Base-by-base conservation (phyloP, 2,888 invertebrate genomes). In the Phengaris alcon region DNA sequence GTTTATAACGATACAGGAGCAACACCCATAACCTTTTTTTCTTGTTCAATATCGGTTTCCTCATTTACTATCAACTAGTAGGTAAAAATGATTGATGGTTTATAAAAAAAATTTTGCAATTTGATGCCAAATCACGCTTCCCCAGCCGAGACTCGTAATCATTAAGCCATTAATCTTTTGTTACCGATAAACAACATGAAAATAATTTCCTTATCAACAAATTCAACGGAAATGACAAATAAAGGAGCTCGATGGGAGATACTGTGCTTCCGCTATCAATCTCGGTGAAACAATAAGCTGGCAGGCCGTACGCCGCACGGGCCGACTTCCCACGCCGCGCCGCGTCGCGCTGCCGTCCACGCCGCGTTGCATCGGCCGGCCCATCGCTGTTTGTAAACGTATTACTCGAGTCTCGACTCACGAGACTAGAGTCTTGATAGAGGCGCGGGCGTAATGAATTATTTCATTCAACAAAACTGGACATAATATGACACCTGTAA, bases 191-290 rank as follows among this genome's bases (percentile, higher is more conserved):
- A 75, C 75, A 77, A 76, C 76, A 81, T 80, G 64, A 35, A 75
- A 46, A 59, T 57, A 75, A 78, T 80, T 80, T 81, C 78, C 76
- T 64, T 77, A 82, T 83, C 82, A 85, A 86, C 84, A 82, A 85
- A 85, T 84, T 83, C 79, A 82, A 80, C 87, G 91, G 91, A 91
- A 87, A 89, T 89, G 87, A 86, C 85, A 82, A 88, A 88, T 88
- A 87, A 87, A 86, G 81, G 82, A 84, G 84, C 84, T 84, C 80
- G 84, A 83, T 81, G 82, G 79, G 79, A 83, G 85, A 84, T 86
- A 85, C 84, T 79, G 81, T 77, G 84, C 85, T 90, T 92, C 93
- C 92, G 90, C 90, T 85, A 90, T 90, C 85, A 88, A 92, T 91
- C 89, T 87, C 81, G 78, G 79, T 81, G 82, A 81, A 86, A 90